phyloP scores from a whole-genome alignment of 2,888 invertebrate genomes.

The Leucoptera coffeella region DNA sequence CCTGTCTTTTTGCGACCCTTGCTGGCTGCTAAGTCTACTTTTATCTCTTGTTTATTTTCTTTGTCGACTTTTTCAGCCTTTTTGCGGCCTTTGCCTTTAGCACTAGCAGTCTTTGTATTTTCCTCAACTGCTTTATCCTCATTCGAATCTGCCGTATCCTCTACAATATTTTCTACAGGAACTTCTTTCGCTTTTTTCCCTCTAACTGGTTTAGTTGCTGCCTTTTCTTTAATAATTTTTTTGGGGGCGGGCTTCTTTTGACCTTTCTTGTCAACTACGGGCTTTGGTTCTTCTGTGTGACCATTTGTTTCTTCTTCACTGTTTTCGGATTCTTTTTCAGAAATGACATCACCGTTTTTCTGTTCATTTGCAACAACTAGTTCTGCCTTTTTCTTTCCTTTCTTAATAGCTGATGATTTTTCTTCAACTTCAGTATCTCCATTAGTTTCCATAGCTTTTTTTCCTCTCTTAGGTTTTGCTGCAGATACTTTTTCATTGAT shows the following conservation, averaged over 20 bases:
- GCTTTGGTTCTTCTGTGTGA: background rate
- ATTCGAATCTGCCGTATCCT: constrained; percentile 7
- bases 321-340: constrained; percentile 6
- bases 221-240: constrained; percentile 1
- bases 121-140: constrained; percentile 12
- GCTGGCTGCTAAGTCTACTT: no score
- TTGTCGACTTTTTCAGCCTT: constrained; percentile 9
- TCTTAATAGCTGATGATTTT: constrained; percentile 19
- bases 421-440: constrained; percentile 18
- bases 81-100: constrained; percentile 11
- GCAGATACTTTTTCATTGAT: constrained; percentile 13
- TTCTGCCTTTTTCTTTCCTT: constrained; percentile 27
- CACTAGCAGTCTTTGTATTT: constrained; percentile 9
- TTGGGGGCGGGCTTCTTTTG: no score
- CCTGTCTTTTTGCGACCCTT: no score
- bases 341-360: constrained; percentile 8
- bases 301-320: constrained; percentile 7
- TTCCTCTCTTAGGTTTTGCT: constrained; percentile 23
- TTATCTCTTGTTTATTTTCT: constrained; percentile 4
- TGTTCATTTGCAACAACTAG: constrained; percentile 11
- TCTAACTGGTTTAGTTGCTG: constrained; percentile 2
- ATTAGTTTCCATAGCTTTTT: constrained; percentile 18
- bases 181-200: constrained; percentile 6
- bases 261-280: no score
- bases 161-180: constrained; percentile 7